These are phyloP conservation scores for Trypoxylus dichotomus DNA, from an alignment of 1,140 invertebrate species.

Conservation along the genomic window DNA sequence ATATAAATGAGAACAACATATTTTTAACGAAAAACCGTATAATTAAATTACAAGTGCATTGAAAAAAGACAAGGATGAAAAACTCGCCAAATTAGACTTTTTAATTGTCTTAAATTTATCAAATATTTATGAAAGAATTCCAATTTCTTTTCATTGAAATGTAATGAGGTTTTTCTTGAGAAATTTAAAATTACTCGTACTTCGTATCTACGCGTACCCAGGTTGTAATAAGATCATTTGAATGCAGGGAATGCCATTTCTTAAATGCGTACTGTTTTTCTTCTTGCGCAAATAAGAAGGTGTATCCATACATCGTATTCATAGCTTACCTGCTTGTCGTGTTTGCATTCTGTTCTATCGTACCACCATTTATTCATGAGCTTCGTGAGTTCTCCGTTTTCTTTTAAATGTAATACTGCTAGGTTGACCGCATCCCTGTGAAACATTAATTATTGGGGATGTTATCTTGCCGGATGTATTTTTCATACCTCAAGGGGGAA, in stretches of 20 bases:
- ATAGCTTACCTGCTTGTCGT: conserved; percentile 66
- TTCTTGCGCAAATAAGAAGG: background rate
- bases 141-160: conserved; percentile 20
- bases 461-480: background rate
- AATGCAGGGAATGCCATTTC: background rate
- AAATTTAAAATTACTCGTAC: background rate
- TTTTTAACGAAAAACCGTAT: too few species aligned
- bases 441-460: conserved; percentile 33
- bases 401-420: conserved; percentile 88
- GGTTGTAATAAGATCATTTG: background rate
- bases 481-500: conserved; percentile 78
- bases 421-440: conserved; percentile 86
- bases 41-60: too few species aligned
- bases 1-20: too few species aligned
- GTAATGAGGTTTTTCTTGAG: background rate
- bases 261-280: background rate
- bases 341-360: conserved; percentile 78
- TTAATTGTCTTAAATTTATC: background rate
- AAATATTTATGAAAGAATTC: conserved; percentile 27
- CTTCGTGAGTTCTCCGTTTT: conserved; percentile 88
- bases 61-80: background rate
- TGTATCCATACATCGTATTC: background rate
- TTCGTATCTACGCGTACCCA: background rate
- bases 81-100: background rate
- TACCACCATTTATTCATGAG: conserved; percentile 94